Percentiles rank a stretch among this genome's conserved stretches.
phyloP scores from a whole-genome alignment of 2,113 vertebrate species.

The Notarius quadriscutis region DNA sequence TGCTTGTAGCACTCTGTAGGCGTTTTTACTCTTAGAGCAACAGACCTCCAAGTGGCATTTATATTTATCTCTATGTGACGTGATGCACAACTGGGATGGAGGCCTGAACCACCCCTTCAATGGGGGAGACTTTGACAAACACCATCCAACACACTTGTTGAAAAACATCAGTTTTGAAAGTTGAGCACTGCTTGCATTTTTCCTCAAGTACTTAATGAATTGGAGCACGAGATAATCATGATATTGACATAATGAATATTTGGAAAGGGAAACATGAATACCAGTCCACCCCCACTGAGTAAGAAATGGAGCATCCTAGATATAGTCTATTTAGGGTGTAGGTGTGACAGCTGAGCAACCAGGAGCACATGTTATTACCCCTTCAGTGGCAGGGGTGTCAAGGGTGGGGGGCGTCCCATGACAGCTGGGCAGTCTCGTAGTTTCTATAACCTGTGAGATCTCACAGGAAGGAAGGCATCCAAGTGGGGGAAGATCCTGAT shows the following conservation, averaged over 20 bases:
- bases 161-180: not conserved
- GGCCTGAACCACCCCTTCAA: constrained; percentile 33
- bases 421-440: constrained; percentile 71
- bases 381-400: constrained; percentile 46
- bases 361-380: constrained; percentile 68
- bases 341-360: constrained; percentile 75
- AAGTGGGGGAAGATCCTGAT: constrained; percentile 17
- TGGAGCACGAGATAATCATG: not conserved
- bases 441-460: constrained; percentile 71
- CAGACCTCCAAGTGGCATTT: constrained; percentile 52
- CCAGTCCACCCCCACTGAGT: not conserved
- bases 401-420: constrained; percentile 34
- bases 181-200: not conserved
- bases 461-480: constrained; percentile 22
- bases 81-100: constrained; percentile 54
- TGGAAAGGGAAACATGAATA: not conserved
- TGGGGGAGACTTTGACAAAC: constrained; percentile 32
- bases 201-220: not conserved
- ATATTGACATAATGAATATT: not conserved
- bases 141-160: not conserved
- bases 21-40: constrained; percentile 52
- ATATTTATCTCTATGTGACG: constrained; percentile 68
- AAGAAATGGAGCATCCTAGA: constrained; percentile 62
- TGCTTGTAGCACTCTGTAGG: not conserved
- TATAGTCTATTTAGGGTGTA: constrained; percentile 73